Base-by-base conservation (phyloP, 2,113 vertebrate species). In the Mesembrinibis cayennensis region DNA sequence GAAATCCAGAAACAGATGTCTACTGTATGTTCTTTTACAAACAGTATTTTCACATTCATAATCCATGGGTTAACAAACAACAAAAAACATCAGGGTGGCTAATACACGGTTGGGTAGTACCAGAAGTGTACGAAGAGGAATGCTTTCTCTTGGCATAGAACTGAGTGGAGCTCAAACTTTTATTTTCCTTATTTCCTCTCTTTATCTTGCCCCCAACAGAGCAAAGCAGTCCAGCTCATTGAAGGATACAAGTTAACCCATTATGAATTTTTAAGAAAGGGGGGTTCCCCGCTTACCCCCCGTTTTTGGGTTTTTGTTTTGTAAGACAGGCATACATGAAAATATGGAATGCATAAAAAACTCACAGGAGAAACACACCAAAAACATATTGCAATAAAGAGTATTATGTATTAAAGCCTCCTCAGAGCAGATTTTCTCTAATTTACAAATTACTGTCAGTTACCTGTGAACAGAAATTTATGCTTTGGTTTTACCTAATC, bases 91-190 rank as follows among this genome's bases (percentile, higher is more conserved):
- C 42, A 59, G 42, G 16, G n/a, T 45, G 49, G 15, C 52, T 53
- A 76, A 18, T 3, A 26, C 15, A 47, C 0, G 0, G 27, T 29
- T 62, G 62, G 23, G 23, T 16, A 49, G 45, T n/a, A 61, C 9
- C 25, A 74, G 47, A 84, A 86, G 27, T 1, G 4, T 49, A 52
- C 0, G 0, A 62, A 53, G 36, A 50, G 9, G 6, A 74, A 91
- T 34, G 13, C 30, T 55, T 82, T 65, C 25, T 63, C 63, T 50
- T 65, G 14, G 32, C 55, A 50, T 2, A 49, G 21, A 82, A 16
- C 10, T 23, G 23, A 87, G 58, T 18, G 23, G 20, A 87, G 22
- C 26, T 84, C 18, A 58, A 58, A 22, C 11, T 81, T 53, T 61
- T 44, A 34, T 78, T 58, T 42, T 36, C 67, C 26, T 59, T 20